Conservation (phyloP, 2,797 vertebrate species). For the Apogon talboti region DNA sequence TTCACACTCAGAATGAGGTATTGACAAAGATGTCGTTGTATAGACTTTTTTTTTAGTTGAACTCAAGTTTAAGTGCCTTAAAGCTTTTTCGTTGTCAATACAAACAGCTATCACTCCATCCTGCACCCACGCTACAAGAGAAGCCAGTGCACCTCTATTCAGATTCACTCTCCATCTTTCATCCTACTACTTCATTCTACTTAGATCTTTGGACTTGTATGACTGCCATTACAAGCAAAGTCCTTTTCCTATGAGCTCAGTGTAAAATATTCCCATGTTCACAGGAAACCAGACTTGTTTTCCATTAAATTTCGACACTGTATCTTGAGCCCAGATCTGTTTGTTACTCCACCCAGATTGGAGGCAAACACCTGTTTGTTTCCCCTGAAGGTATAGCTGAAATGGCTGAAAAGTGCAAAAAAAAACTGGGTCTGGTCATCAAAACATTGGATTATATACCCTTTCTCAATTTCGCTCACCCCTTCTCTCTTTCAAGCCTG, state of each 20-base stretch:
- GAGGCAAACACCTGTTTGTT: slow-evolving; percentile 69
- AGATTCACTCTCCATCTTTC: slow-evolving; percentile 2
- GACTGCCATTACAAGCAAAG: slow-evolving; percentile 9
- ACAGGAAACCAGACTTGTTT: slow-evolving; percentile 30
- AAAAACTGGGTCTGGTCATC: slow-evolving; percentile 39
- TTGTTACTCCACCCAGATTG: slow-evolving; percentile 53
- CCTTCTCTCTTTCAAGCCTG: slow-evolving; percentile 39
- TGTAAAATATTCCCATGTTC: slow-evolving; percentile 19
- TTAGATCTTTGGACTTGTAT: background rate
- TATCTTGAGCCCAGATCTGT: slow-evolving; percentile 49
- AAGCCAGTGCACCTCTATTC: background rate
- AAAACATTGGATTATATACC: slow-evolving; percentile 42
- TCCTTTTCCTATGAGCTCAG: background rate
- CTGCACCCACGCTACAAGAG: background rate
- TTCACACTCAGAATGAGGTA: slow-evolving; percentile 65
- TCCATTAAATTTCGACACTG: slow-evolving; percentile 24
- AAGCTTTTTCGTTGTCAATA: slow-evolving; percentile 39
- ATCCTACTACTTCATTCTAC: background rate
- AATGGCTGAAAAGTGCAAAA: slow-evolving; percentile 33
- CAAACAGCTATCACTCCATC: slow-evolving; percentile 25
- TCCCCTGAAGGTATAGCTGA: slow-evolving; percentile 42
- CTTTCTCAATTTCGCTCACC: slow-evolving; percentile 22
- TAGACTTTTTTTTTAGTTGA: slow-evolving; percentile 51
- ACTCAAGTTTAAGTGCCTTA: slow-evolving; percentile 52
- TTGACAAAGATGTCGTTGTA: slow-evolving; percentile 69